Percentiles rank a stretch among this genome's conserved stretches.
phyloP scores from a whole-genome alignment of 2,888 invertebrate genomes.

The Hymenopus coronatus region DNA sequence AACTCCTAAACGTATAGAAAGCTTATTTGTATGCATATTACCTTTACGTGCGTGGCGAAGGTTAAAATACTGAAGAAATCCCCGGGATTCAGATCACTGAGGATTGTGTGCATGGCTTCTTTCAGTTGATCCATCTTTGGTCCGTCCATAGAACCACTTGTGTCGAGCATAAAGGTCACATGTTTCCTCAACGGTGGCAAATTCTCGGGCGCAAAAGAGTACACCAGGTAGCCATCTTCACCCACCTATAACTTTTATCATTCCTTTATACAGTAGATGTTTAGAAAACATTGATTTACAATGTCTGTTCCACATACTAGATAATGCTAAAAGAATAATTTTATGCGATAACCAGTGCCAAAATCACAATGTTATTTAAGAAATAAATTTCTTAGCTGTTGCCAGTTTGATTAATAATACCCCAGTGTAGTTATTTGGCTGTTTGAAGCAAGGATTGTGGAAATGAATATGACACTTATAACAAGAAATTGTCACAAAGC shows the following conservation, averaged over 20 bases:
- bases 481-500: too few species aligned
- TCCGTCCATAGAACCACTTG: slow-evolving; percentile 53
- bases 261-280: neutral
- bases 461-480: too few species aligned
- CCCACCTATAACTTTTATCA: slow-evolving; percentile 30
- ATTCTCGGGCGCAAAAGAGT: slow-evolving; percentile 50
- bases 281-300: neutral
- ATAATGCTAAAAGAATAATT: too few species aligned
- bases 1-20: too few species aligned
- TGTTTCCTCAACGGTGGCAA: slow-evolving; percentile 46
- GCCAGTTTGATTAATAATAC: too few species aligned
- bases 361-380: too few species aligned
- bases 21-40: neutral
- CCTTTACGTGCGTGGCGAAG: slow-evolving; percentile 38
- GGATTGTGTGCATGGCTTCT: slow-evolving; percentile 46
- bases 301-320: too few species aligned
- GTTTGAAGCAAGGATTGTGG: too few species aligned
- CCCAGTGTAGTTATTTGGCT: too few species aligned
- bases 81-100: slow-evolving; percentile 43
- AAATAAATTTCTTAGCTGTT: too few species aligned
- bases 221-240: slow-evolving; percentile 50
- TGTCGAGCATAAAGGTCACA: slow-evolving; percentile 53
- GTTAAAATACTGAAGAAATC: slow-evolving; percentile 48
- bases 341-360: too few species aligned
- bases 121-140: slow-evolving; percentile 47